Evolutionary conservation across 2,888 invertebrate species (phyloP).

Genomic region (Dimorphilus gyrociliatus): DNA sequence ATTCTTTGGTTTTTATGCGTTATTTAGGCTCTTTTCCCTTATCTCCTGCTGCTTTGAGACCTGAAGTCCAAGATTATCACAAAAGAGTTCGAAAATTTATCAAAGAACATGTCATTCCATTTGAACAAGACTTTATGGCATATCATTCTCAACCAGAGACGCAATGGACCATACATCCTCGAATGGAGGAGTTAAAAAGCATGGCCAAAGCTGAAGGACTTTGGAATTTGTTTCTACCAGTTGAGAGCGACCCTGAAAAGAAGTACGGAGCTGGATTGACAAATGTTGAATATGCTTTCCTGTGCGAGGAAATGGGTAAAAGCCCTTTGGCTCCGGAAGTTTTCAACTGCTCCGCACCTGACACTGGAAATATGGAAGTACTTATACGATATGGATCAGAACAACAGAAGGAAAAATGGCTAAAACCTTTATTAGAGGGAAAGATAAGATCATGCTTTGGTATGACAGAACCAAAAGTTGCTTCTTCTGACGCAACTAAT

Average conservation of each 20-base stretch:
- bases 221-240: slow-evolving; percentile 39
- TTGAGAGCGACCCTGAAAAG: slow-evolving; percentile 31
- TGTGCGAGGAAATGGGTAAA: slow-evolving; percentile 40
- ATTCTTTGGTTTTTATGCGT: too few species aligned
- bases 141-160: slow-evolving; percentile 15
- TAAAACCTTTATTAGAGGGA: slow-evolving; percentile 35
- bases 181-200: slow-evolving; percentile 31
- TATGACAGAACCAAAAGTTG: slow-evolving; percentile 25
- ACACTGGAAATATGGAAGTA: slow-evolving; percentile 42
- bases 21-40: too few species aligned
- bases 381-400: slow-evolving; percentile 38
- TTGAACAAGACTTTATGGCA: slow-evolving; percentile 26
- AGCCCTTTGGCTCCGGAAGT: slow-evolving; percentile 34
- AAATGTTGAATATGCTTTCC: slow-evolving; percentile 40
- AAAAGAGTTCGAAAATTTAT: slow-evolving; percentile 34
- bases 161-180: slow-evolving; percentile 32
- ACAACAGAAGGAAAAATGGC: slow-evolving; percentile 34
- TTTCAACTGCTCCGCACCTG: slow-evolving; percentile 41
- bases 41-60: too few species aligned
- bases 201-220: slow-evolving; percentile 35
- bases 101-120: slow-evolving; percentile 31
- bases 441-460: slow-evolving; percentile 24
- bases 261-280: slow-evolving; percentile 33
- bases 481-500: slow-evolving; percentile 41
- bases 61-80: slow-evolving; percentile 30